phyloP scores from a whole-genome alignment of 2,113 vertebrate genomes.

The Theristicus caerulescens region DNA sequence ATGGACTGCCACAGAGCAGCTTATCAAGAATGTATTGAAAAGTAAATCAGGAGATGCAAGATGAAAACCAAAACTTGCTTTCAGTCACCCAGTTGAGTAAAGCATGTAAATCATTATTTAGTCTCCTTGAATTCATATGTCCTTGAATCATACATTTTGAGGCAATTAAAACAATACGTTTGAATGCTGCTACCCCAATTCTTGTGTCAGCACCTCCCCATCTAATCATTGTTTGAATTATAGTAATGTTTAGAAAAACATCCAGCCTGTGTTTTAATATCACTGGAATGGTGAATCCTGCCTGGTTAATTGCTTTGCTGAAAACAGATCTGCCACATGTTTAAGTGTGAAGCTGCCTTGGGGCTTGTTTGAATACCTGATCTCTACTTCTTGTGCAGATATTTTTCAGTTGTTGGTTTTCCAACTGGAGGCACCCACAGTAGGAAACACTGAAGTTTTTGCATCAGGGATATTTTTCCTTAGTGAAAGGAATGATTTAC shows the following conservation, averaged over 20 bases:
- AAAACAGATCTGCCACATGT: constrained; percentile 13
- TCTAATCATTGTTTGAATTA: neutral
- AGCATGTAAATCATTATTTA: neutral
- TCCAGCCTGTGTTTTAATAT: neutral
- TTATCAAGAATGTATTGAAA: neutral
- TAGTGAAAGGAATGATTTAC: neutral
- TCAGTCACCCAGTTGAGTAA: neutral
- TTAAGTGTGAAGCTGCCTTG: constrained; percentile 26
- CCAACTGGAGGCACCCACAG: neutral
- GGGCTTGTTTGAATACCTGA: constrained; percentile 52
- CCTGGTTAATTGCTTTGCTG: constrained; percentile 29
- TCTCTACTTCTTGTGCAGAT: neutral
- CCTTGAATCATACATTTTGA: neutral
- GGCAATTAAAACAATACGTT: neutral
- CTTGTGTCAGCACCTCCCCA: neutral
- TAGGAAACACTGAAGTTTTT: neutral
- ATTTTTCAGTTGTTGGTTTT: constrained; percentile 2
- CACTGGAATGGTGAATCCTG: neutral
- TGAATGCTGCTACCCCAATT: neutral
- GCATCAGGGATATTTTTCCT: neutral
- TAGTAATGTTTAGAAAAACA: neutral
- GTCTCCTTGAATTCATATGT: neutral
- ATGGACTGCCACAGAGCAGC: neutral
- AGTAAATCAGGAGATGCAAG: neutral
- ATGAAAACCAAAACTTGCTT: neutral